These are phyloP conservation scores for Anodontia alba DNA, from an alignment of 2,888 invertebrate species.

Conservation along the genomic window DNA sequence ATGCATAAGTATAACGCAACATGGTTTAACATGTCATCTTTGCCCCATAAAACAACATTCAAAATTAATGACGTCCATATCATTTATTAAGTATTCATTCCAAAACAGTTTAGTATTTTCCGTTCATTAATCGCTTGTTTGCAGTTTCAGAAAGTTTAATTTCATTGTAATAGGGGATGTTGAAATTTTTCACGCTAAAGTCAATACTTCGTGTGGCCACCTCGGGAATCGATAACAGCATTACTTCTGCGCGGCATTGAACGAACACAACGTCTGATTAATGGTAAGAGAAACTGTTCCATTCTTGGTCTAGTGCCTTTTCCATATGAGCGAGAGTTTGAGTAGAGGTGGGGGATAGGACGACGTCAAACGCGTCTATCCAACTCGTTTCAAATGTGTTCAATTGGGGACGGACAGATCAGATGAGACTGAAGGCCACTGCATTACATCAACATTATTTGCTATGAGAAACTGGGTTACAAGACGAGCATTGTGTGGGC, in stretches of 20 bases:
- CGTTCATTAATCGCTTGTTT: no score
- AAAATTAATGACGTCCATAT: no score
- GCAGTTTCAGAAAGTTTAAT: not conserved
- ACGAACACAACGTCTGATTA: not conserved
- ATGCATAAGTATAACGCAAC: no score
- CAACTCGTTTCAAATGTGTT: conserved; percentile 7
- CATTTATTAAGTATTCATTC: not conserved
- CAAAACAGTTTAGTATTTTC: not conserved
- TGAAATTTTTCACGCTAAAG: not conserved
- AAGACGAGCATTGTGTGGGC: conserved; percentile 1
- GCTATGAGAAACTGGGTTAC: not conserved
- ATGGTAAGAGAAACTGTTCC: not conserved
- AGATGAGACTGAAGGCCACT: not conserved
- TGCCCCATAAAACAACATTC: no score
- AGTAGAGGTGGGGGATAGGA: not conserved
- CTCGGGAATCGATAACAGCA: not conserved
- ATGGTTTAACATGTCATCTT: no score
- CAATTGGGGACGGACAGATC: conserved; percentile 1
- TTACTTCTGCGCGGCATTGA: not conserved
- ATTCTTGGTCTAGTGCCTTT: not conserved
- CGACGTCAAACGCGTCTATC: not conserved
- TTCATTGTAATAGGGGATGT: not conserved
- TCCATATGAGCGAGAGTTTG: not conserved
- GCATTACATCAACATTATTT: conserved; percentile 12
- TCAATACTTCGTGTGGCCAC: not conserved